These are phyloP conservation scores for Platynereis dumerilii DNA, from an alignment of 2,888 invertebrate species.

Conservation along the genomic window DNA sequence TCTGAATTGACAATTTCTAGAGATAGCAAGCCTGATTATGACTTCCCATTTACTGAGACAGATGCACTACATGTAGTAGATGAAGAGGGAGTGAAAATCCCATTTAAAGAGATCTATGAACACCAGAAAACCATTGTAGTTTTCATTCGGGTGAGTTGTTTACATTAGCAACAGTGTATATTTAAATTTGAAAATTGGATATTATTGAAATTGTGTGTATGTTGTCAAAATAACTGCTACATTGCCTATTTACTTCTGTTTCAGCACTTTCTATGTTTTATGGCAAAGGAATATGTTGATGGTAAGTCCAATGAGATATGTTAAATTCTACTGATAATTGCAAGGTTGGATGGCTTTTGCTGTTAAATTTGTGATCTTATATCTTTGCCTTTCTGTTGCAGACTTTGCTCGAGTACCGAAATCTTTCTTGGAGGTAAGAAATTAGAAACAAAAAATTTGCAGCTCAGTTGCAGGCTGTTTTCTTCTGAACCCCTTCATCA, in stretches of 20 bases:
- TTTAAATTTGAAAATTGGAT: neutral
- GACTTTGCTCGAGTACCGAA: constrained; percentile 49
- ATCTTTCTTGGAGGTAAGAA: constrained; percentile 48
- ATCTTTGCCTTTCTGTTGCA: constrained; percentile 32
- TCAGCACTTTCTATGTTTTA: constrained; percentile 56
- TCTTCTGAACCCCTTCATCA: neutral
- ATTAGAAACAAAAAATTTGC: too few relatives aligned
- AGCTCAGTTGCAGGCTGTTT: neutral
- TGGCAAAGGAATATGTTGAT: constrained; percentile 57
- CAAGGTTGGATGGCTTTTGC: too few relatives aligned
- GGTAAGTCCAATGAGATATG: constrained; percentile 43
- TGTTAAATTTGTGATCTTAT: constrained; percentile 1
- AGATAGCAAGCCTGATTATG: neutral
- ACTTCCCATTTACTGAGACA: neutral
- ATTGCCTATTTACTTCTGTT: too few relatives aligned
- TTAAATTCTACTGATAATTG: too few relatives aligned
- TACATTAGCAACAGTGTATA: neutral
- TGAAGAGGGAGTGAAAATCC: neutral
- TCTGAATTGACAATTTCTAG: neutral
- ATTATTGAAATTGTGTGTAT: too few relatives aligned
- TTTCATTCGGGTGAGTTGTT: constrained; percentile 47
- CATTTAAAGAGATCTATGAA: constrained; percentile 52
- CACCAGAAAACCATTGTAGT: constrained; percentile 53
- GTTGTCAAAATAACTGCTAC: too few relatives aligned
- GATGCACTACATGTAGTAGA: neutral